Conservation (phyloP, 2,797 vertebrate species). For the Melanotaenia parkinsoni region DNA sequence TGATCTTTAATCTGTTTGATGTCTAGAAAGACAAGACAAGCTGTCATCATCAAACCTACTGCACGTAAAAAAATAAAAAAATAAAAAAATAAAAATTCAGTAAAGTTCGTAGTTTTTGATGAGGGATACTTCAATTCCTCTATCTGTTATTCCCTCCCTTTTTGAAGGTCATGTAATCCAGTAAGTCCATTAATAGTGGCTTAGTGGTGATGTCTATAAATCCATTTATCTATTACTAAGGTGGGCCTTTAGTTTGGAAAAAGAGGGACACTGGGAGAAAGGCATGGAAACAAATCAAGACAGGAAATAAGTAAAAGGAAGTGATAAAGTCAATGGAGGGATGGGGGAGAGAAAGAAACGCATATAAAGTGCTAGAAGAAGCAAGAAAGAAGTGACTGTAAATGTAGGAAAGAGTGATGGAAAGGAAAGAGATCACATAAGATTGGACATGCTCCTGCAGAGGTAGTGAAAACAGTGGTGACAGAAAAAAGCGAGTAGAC, state of each 20-base stretch:
- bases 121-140: slow-evolving; percentile 47
- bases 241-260: slow-evolving; percentile 85
- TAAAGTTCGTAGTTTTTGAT: slow-evolving; percentile 70
- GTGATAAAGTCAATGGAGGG: background rate
- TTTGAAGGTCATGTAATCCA: slow-evolving; percentile 86
- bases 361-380: slow-evolving; percentile 27
- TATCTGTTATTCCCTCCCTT: slow-evolving; percentile 23
- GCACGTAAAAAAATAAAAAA: background rate
- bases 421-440: slow-evolving; percentile 77
- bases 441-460: slow-evolving; percentile 62
- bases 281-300: slow-evolving; percentile 58
- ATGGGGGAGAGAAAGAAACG: slow-evolving; percentile 17
- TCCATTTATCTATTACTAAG: slow-evolving; percentile 90
- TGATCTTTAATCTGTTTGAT: slow-evolving; percentile 25
- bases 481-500: slow-evolving; percentile 80
- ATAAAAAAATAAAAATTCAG: too few species aligned
- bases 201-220: slow-evolving; percentile 96
- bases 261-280: slow-evolving; percentile 22
- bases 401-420: slow-evolving; percentile 36
- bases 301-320: slow-evolving; percentile 28
- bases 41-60: slow-evolving; percentile 2
- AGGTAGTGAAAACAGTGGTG: slow-evolving; percentile 91
- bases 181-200: slow-evolving; percentile 93
- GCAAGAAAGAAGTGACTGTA: slow-evolving; percentile 28
- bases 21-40: slow-evolving; percentile 14